Base-by-base conservation (phyloP, 2,797 vertebrate species). In the Danio tinwini region DNA sequence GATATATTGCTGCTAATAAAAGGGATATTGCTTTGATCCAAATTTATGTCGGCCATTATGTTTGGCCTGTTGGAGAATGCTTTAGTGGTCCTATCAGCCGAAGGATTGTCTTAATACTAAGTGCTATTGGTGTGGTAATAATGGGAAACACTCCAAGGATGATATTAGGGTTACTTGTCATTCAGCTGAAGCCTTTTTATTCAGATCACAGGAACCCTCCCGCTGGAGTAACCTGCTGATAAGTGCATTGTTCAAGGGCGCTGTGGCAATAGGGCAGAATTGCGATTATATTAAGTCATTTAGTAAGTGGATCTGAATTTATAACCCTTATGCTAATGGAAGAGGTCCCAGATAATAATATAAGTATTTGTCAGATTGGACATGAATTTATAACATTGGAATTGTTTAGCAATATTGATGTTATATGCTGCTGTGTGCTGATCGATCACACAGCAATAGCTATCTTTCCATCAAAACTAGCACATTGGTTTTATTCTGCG, bases 11-110 rank as follows among this genome's bases (percentile, higher is more conserved):
- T 14, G 8, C 12, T 55, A 75, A 50, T 75, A 79, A 75, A 69
- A 55, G 70, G 56, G 59, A 69, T 61, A 61, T 44, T 44, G 47
- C 58, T 81, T n/a, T 74, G 47, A 53, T 81, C 76, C 68, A 71
- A 65, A 64, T 69, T 45, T 63, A 49, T 73, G 61, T 56, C 13
- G 3, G 61, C 16, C 16, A 65, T 73, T 56, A 65, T 80, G 69
- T 39, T 8, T 44, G 10, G 47, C 47, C 37, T 72, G 40, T 64
- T 56, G 45, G 6, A 14, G 40, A 10, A 13, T 79, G 19, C 58
- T 72, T 72, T 53, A 63, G 49, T 44, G 47, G 10, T 52, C 45
- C 70, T 56, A 71, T 53, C 17, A 45, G 17, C 59, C 52, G 45
- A 78, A 53, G 17, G 58, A 70, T 78, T 67, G 39, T 70, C 37